Percentiles rank a stretch among this genome's conserved stretches.
phyloP scores from a whole-genome alignment of 2,113 vertebrate genomes.

The Microtus oregoni region DNA sequence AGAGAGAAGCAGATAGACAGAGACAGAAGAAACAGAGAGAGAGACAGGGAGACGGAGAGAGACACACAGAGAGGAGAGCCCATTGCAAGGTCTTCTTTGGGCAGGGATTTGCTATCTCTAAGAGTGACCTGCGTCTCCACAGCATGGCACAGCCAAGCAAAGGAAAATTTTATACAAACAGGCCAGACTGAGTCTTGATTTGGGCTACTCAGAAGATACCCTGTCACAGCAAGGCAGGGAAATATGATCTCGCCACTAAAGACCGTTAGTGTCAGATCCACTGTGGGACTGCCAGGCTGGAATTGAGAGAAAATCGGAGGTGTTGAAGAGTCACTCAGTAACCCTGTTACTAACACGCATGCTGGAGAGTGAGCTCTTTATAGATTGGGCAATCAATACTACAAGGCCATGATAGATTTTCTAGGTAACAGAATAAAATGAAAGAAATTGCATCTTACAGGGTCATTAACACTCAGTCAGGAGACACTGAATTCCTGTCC shows the following conservation, averaged over 20 bases:
- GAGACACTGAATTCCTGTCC: slow-evolving; percentile 58
- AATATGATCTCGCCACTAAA: slow-evolving; percentile 7
- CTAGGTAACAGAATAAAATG: slow-evolving; percentile 83
- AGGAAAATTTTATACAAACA: slow-evolving; percentile 1
- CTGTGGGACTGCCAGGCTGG: slow-evolving; percentile 47
- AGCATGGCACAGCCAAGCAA: not conserved
- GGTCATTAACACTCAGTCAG: slow-evolving; percentile 80
- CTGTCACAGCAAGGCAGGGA: slow-evolving; percentile 22
- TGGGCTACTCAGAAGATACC: not conserved
- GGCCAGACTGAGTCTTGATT: slow-evolving; percentile 20
- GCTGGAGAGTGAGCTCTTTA: slow-evolving; percentile 75
- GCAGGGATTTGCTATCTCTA: not conserved
- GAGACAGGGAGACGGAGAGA: no score
- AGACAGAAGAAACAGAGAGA: not conserved
- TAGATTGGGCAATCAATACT: slow-evolving; percentile 82
- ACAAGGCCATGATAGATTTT: slow-evolving; percentile 82
- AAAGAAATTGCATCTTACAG: slow-evolving; percentile 80
- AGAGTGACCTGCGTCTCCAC: not conserved
- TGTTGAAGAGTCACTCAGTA: slow-evolving; percentile 81
- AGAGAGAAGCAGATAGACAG: not conserved
- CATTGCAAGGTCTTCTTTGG: not conserved
- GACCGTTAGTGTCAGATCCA: slow-evolving; percentile 24
- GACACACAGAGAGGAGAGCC: not conserved
- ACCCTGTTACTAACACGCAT: slow-evolving; percentile 81
- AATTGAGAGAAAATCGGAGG: slow-evolving; percentile 71